phyloP scores from a whole-genome alignment of 2,113 vertebrate species.

The Ageneiosus marmoratus region DNA sequence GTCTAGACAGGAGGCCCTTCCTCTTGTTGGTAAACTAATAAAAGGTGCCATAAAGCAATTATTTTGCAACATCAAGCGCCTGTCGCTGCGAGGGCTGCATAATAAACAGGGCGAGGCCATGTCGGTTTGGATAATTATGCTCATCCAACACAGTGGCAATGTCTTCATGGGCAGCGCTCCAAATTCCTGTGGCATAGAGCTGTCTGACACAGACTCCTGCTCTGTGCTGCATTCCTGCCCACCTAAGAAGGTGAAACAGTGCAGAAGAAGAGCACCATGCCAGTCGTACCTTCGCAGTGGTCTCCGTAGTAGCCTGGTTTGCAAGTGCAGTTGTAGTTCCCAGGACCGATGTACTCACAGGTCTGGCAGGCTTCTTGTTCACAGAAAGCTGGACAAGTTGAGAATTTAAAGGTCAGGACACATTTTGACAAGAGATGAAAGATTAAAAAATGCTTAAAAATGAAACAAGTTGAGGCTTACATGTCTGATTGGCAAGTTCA shows the following conservation, averaged over 20 bases:
- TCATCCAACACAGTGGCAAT: conserved; percentile 66
- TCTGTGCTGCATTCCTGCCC: conserved; percentile 60
- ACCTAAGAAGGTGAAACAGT: conserved; percentile 11
- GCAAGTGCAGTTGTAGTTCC: conserved; percentile 77
- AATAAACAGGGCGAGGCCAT: conserved; percentile 69
- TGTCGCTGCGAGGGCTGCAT: conserved; percentile 52
- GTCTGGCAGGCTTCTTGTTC: conserved; percentile 71
- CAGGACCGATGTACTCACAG: conserved; percentile 67
- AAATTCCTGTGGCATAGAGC: conserved; percentile 71
- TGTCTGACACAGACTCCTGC: conserved; percentile 38
- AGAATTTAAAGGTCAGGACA: conserved; percentile 5
- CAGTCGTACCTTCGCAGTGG: conserved; percentile 75
- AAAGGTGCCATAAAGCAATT: conserved; percentile 72
- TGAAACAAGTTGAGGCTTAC: conserved; percentile 49
- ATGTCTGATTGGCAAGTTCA: conserved; percentile 68
- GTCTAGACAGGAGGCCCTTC: conserved; percentile 78
- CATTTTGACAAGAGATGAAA: background rate
- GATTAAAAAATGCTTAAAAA: background rate
- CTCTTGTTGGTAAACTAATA: conserved; percentile 77
- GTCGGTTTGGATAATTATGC: conserved; percentile 72
- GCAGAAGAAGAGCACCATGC: background rate
- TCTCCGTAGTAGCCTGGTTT: conserved; percentile 75
- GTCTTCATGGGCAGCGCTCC: conserved; percentile 63
- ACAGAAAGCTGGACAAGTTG: conserved; percentile 51
- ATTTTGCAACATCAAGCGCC: conserved; percentile 71